Conservation (phyloP, 2,888 invertebrate species). For the Perizoma affinitatum region DNA sequence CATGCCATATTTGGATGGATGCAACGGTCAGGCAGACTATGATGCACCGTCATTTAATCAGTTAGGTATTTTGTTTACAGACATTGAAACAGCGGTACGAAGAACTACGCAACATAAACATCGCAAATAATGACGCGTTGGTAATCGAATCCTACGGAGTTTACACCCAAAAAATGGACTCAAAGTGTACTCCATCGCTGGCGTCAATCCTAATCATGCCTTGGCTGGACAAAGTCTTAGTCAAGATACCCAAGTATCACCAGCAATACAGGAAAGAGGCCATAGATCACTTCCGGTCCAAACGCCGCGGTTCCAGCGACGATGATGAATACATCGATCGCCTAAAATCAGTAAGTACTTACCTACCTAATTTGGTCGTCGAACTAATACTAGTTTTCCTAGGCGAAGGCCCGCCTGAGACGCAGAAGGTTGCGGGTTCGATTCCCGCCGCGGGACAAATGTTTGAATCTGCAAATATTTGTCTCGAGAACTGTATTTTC, state of each 20-base stretch:
- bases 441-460: too few species aligned
- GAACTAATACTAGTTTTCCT: too few species aligned
- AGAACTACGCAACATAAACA: slow-evolving; percentile 17
- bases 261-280: slow-evolving; percentile 27
- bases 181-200: slow-evolving; percentile 39
- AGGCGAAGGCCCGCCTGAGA: too few species aligned
- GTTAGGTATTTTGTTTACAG: slow-evolving; percentile 4
- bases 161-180: slow-evolving; percentile 83
- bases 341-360: slow-evolving; percentile 37
- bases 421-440: too few species aligned
- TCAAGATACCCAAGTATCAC: slow-evolving; percentile 39
- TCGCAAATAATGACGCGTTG: slow-evolving; percentile 21
- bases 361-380: too few species aligned
- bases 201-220: slow-evolving; percentile 41
- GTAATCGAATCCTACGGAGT: slow-evolving; percentile 62
- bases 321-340: slow-evolving; percentile 33
- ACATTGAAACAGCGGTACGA: slow-evolving; percentile 19
- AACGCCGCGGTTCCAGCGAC: slow-evolving; percentile 34
- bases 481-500: too few species aligned
- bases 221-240: slow-evolving; percentile 39
- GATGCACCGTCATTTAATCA: too few species aligned
- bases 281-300: slow-evolving; percentile 30
- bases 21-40: too few species aligned
- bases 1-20: too few species aligned
- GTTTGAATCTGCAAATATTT: too few species aligned